Base-by-base conservation (phyloP, 2,888 invertebrate species). In the Hirtodrosophila confusa region DNA sequence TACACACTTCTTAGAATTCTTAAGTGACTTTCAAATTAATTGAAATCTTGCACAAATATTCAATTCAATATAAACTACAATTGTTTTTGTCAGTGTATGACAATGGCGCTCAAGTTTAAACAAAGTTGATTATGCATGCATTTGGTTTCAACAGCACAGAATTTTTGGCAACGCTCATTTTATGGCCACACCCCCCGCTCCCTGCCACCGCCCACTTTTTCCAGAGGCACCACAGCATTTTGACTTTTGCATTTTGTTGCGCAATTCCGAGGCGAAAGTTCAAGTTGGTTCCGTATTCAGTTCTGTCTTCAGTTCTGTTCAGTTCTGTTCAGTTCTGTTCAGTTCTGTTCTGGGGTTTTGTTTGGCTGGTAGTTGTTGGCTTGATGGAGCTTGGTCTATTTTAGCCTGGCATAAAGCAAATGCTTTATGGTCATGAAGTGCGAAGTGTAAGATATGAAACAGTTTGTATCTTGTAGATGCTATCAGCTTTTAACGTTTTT, bases 121-220 rank as follows among this genome's bases (percentile, higher is more conserved):
- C 86, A 88, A 88, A 88, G 88, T 88, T 88, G 88, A 88, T 85
- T 85, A 85, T 88, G 84, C 84, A 85, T 85, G 87, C 84, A 88
- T 85, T 85, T 78, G 88, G 87, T 85, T 88, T 88, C 74, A 83
- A 67, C 88, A 75, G 75, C 69, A 47, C 53, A 71, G 49, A 49
- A 85, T 78, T 78, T 80, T 80, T 80, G 87, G 80, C 80, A 85
- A 78, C 66, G 80, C 80, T 80, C 64, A 85, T 80, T 80, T 80
- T 65, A 67, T 65, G 75, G 75, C 86, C 82, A 86, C 87, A 71
- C 82, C 82, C 53, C 11, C 39, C 31, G n/a, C 8, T 23, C 2
- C 24, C 9, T 9, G 2, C 10, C 24, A 31, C 36, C 24, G 5
- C 41, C 47, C 44, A 51, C 75, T 44, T 41, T 44, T 49, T 63